Conservation (phyloP, 2,888 invertebrate species). For the Acleris cristana region DNA sequence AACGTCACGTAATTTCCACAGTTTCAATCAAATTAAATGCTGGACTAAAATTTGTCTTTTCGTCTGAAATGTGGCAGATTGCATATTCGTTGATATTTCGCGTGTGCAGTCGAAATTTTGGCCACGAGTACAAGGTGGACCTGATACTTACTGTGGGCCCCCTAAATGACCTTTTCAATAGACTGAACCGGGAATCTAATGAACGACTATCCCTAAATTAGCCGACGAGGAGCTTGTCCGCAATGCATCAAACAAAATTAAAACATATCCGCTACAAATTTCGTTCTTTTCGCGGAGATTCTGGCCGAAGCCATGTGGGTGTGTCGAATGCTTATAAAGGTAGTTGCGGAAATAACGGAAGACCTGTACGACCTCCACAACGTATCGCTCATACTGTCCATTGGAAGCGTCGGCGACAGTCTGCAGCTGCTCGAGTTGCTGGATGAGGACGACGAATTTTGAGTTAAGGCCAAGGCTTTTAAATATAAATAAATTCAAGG, state of each 20-base stretch:
- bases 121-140: slow-evolving; percentile 75
- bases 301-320: slow-evolving; percentile 65
- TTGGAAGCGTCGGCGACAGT: slow-evolving; percentile 67
- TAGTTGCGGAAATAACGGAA: slow-evolving; percentile 63
- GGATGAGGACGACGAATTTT: slow-evolving; percentile 64
- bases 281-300: slow-evolving; percentile 8
- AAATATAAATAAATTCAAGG: slow-evolving; percentile 30
- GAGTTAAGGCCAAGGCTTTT: slow-evolving; percentile 40
- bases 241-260: slow-evolving; percentile 18
- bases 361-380: slow-evolving; percentile 68
- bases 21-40: slow-evolving; percentile 20
- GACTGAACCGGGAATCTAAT: slow-evolving; percentile 53
- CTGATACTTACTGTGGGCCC: slow-evolving; percentile 70
- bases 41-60: slow-evolving; percentile 28
- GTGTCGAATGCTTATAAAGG: slow-evolving; percentile 65
- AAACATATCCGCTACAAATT: not conserved
- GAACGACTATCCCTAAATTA: slow-evolving; percentile 37
- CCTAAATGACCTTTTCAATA: slow-evolving; percentile 60
- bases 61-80: slow-evolving; percentile 76
- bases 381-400: slow-evolving; percentile 67
- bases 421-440: slow-evolving; percentile 67
- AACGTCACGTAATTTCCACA: slow-evolving; percentile 13
- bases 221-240: slow-evolving; percentile 7
- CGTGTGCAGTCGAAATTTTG: slow-evolving; percentile 63
- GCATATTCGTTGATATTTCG: slow-evolving; percentile 75